Evolutionary conservation across 1,140 invertebrate species (phyloP).

Genomic region (Leucophenga varia): DNA sequence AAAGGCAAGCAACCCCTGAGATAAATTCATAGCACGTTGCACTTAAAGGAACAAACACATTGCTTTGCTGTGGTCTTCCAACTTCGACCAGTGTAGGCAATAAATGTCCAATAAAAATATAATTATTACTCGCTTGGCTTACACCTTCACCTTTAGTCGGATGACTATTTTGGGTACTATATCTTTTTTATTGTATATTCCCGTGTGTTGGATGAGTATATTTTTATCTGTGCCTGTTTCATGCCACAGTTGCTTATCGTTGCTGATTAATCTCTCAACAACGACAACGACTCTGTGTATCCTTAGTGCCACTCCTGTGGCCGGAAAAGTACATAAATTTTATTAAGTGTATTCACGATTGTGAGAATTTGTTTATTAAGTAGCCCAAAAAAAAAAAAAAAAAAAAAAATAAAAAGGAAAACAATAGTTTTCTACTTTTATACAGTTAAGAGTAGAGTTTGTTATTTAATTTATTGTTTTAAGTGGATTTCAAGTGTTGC

Average conservation of each 20-base stretch:
- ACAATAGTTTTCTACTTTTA: conserved; percentile 31
- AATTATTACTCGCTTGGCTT: conserved; percentile 43
- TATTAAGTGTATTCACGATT: conserved; percentile 35
- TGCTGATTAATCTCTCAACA: neutral
- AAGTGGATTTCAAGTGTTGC: conserved; percentile 39
- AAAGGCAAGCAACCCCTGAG: too few relatives aligned
- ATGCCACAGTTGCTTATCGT: neutral
- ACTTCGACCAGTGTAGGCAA: too few relatives aligned
- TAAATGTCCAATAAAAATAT: conserved; percentile 56
- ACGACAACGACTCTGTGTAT: conserved; percentile 22
- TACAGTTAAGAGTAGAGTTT: neutral
- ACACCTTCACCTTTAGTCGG: conserved; percentile 28
- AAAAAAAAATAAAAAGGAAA: too few relatives aligned
- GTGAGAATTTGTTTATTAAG: conserved; percentile 55
- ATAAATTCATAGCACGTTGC: too few relatives aligned
- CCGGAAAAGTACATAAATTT: conserved; percentile 39
- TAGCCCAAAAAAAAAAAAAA: too few relatives aligned
- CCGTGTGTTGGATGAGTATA: too few relatives aligned
- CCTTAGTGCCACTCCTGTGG: conserved; percentile 34
- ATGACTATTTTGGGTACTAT: conserved; percentile 32
- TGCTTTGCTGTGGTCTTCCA: too few relatives aligned
- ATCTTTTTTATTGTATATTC: too few relatives aligned
- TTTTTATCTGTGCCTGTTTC: conserved; percentile 4
- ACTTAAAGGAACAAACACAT: too few relatives aligned
- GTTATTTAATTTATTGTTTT: conserved; percentile 43